Percentiles rank a stretch among this genome's conserved stretches.
These are phyloP conservation scores for Thymelicus sylvestris DNA, from an alignment of 2,888 invertebrate genomes.

Conservation along the genomic window DNA sequence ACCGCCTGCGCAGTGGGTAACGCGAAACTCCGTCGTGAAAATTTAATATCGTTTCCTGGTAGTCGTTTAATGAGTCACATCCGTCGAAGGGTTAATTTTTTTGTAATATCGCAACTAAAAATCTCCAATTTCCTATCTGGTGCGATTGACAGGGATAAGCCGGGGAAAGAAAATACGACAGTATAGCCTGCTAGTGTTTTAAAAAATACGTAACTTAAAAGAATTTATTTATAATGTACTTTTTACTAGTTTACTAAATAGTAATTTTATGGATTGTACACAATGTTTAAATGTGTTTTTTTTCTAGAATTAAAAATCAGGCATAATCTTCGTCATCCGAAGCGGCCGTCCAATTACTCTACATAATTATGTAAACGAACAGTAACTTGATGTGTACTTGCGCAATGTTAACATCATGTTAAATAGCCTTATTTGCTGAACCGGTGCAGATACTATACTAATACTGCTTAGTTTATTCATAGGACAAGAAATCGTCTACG, in stretches of 20 bases:
- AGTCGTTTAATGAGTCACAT: conserved; percentile 80
- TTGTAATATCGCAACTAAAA: conserved; percentile 70
- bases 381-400: background rate
- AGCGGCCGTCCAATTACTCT: background rate
- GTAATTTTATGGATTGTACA: too few relatives aligned
- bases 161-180: conserved; percentile 37
- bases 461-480: background rate
- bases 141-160: conserved; percentile 39
- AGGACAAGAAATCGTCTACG: background rate
- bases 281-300: too few relatives aligned
- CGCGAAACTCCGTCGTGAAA: conserved; percentile 82
- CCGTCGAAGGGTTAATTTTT: conserved; percentile 81
- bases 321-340: background rate
- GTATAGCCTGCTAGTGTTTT: conserved; percentile 4
- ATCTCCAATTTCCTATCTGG: conserved; percentile 66
- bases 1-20: conserved; percentile 74
- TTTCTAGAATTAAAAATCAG: too few relatives aligned
- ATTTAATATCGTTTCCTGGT: conserved; percentile 83
- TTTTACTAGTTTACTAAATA: too few relatives aligned
- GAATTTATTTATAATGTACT: background rate
- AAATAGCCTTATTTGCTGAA: conserved; percentile 9
- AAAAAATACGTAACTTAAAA: conserved; percentile 14
- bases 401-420: conserved; percentile 14
- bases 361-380: background rate
- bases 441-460: background rate